Conservation (phyloP, 2,888 invertebrate genomes). For the Parthenolecanium corni region DNA sequence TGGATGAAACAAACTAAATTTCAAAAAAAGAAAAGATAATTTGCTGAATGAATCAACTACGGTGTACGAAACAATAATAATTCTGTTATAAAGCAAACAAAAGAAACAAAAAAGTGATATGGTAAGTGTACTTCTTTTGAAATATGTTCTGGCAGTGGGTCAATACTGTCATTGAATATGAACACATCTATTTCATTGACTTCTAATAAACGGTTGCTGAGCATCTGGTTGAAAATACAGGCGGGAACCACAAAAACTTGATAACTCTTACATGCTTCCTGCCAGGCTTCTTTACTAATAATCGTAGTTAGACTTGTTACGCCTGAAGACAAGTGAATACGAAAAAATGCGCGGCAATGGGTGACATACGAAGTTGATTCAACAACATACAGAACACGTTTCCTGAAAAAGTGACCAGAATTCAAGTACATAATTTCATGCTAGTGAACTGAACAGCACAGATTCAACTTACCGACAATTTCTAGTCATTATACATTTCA, state of each 20-base stretch:
- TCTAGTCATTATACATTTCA: not conserved
- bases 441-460: too few relatives aligned
- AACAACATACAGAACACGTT: not conserved
- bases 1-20: too few relatives aligned
- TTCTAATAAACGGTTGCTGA: too few relatives aligned
- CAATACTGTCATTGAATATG: conserved; percentile 7
- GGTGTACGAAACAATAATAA: too few relatives aligned
- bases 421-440: not conserved
- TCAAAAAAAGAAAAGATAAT: too few relatives aligned
- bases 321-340: not conserved
- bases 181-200: not conserved
- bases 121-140: conserved; percentile 16
- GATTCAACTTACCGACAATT: not conserved
- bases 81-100: too few relatives aligned
- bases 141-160: not conserved
- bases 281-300: not conserved
- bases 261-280: not conserved
- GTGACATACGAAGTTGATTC: not conserved
- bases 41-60: too few relatives aligned
- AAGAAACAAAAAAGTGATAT: too few relatives aligned
- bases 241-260: not conserved
- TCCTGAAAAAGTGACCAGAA: not conserved
- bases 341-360: not conserved
- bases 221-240: not conserved
- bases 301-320: not conserved